A percentile compares a stretch with the other conserved stretches of the same genome.
These are phyloP conservation scores for Odontesthes bonariensis DNA, from an alignment of 2,113 vertebrate genomes.

Conservation along the genomic window DNA sequence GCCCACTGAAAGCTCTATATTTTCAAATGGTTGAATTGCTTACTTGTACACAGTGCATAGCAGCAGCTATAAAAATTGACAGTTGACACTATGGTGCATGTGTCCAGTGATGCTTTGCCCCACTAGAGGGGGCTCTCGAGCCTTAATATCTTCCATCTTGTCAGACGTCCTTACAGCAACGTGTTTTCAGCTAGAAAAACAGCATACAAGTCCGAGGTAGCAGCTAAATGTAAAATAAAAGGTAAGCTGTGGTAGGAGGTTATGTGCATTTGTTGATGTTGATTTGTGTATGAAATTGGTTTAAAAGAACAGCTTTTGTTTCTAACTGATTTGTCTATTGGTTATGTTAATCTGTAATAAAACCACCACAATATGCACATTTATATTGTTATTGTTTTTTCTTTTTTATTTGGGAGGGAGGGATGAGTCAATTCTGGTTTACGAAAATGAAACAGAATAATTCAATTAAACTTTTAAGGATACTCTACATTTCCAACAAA, in stretches of 20 bases:
- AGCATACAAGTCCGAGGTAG: neutral
- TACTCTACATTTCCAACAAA: fast-evolving
- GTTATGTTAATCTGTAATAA: too few species aligned
- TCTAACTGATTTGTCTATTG: too few species aligned
- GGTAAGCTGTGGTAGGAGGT: too few species aligned
- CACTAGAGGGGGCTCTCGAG: conserved; percentile 60
- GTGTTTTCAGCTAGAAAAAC: neutral
- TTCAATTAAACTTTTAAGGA: neutral
- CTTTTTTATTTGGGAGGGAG: neutral
- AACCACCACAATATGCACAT: too few species aligned
- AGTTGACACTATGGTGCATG: too few species aligned
- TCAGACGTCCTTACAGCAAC: neutral
- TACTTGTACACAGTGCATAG: too few species aligned
- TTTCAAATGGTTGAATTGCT: too few species aligned
- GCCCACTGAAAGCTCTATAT: too few species aligned
- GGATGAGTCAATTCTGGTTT: too few species aligned
- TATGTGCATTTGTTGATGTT: neutral
- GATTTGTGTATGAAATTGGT: too few species aligned
- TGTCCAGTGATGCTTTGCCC: conserved; percentile 5
- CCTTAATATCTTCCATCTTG: neutral
- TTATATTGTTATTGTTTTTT: neutral
- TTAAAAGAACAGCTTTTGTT: too few species aligned
- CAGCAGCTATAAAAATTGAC: too few species aligned
- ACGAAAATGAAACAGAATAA: neutral
- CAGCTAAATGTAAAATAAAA: neutral